Percentiles rank a stretch among this genome's conserved stretches.
phyloP scores from a whole-genome alignment of 2,888 invertebrate genomes.

The Drosophila macrospina region DNA sequence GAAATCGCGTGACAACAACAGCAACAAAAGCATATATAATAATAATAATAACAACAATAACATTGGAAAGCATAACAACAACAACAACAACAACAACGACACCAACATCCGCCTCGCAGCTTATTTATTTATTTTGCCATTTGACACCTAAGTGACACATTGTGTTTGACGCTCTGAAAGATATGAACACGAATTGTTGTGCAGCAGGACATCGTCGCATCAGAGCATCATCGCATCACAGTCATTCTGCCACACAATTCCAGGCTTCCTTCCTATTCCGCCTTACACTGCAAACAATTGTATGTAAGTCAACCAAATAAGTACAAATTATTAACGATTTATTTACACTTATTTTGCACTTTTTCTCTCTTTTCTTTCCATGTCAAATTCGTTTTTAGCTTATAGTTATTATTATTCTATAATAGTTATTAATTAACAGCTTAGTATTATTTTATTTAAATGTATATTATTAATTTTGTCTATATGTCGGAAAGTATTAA shows the following conservation, averaged over 20 bases:
- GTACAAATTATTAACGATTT: neutral
- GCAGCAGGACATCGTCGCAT: slow-evolving; percentile 17
- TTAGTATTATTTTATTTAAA: no score
- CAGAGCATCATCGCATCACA: slow-evolving; percentile 12
- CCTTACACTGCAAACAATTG: neutral
- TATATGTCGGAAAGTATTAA: no score
- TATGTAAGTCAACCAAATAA: no score
- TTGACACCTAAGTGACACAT: slow-evolving; percentile 75
- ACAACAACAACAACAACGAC: slow-evolving; percentile 36
- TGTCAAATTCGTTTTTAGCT: no score
- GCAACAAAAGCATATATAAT: slow-evolving; percentile 11
- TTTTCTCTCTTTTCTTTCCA: no score
- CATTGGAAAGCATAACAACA: slow-evolving; percentile 30
- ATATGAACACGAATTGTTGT: slow-evolving; percentile 14
- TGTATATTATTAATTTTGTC: no score
- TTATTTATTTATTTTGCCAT: slow-evolving; percentile 72
- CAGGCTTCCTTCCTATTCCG: neutral
- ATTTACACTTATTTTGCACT: neutral
- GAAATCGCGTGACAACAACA: slow-evolving; percentile 68
- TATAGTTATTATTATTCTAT: no score
- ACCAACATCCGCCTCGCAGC: slow-evolving; percentile 47
- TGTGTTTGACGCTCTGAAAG: slow-evolving; percentile 28
- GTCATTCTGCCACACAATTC: neutral
- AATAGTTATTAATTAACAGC: no score
- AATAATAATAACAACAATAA: slow-evolving; percentile 13